Base-by-base conservation (phyloP, 2,797 vertebrate genomes). In the Cynodonichthys magdalenae region DNA sequence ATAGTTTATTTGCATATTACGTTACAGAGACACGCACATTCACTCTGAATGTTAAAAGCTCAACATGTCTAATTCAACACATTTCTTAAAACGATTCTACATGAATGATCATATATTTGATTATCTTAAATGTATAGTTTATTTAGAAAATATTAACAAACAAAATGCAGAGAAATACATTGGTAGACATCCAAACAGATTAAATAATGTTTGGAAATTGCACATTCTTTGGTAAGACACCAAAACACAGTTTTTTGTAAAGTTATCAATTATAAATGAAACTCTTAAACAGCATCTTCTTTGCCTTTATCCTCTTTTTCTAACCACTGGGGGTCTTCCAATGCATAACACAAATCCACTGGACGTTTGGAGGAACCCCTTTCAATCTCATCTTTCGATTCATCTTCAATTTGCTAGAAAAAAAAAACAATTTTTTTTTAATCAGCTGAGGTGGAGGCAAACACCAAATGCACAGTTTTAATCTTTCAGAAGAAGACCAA, bases 311-410 rank as follows among this genome's bases (percentile, higher is more conserved):
- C 19, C 72, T 65, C 53, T 31, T 80, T 27, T 1, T 89, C 87
- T n/a, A 90, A 75, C 84, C 84, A 87, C 29, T 86, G 78, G 57
- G 81, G 75, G 62, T 87, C 83, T 61, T 87, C 83, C 3, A 89
- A 80, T 7, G 87, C 71, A 79, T 88, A 90, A 19, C 87, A 80
- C 60, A 90, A 55, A 15, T 81, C 81, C 66, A 83, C 48, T 58
- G n/a, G 46, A 52, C 63, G 4, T 55, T 15, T 29, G 12, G 19
- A 0, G 24, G 0, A 0, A 2, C 0, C 49, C 41, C 29, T 0
- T 0, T 1, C 1, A 1, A 2, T 1, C 8, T 52, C 29, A 1
- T 56, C 20, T 0, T 54, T 27, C 36, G 52, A 14, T 5, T 67
- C 61, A 0, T 68, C 72, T 0, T 71, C 53, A 9, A 19, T 19